Conservation (phyloP, 2,113 vertebrate species). For the Colaptes auratus region DNA sequence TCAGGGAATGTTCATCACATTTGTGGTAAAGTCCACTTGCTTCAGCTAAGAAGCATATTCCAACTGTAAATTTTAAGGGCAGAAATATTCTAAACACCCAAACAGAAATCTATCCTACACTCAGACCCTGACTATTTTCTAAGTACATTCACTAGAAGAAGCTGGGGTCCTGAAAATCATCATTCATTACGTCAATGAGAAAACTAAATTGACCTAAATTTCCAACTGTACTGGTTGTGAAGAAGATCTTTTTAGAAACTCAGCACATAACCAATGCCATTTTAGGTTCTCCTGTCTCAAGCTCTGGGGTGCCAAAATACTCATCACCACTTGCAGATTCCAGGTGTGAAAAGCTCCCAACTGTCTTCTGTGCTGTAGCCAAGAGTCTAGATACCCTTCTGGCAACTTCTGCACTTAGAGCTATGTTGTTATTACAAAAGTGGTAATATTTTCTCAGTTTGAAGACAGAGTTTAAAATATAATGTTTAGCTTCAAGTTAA, state of each 20-base stretch:
- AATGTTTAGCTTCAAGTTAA: background rate
- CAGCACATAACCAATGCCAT: background rate
- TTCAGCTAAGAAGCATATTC: background rate
- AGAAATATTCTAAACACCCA: background rate
- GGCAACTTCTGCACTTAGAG: constrained; percentile 27
- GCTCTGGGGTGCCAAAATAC: background rate
- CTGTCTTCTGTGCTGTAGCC: constrained; percentile 9
- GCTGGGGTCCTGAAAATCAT: background rate
- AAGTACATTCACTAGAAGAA: background rate
- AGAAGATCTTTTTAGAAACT: background rate
- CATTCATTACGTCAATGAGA: background rate
- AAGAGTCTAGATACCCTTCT: constrained; percentile 25
- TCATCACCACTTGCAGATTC: constrained; percentile 20
- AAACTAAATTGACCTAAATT: background rate
- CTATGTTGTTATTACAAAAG: constrained; percentile 30
- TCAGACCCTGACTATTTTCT: background rate
- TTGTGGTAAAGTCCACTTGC: background rate
- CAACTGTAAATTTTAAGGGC: background rate
- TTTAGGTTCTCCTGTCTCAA: background rate
- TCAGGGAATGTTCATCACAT: background rate
- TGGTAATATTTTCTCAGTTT: background rate
- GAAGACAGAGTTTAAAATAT: constrained; percentile 12
- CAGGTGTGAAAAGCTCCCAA: constrained; percentile 59
- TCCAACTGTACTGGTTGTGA: background rate
- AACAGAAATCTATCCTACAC: background rate